Percentiles rank a stretch among this genome's conserved stretches.
phyloP scores from a whole-genome alignment of 2,113 vertebrate genomes.

The Oryzias celebensis region DNA sequence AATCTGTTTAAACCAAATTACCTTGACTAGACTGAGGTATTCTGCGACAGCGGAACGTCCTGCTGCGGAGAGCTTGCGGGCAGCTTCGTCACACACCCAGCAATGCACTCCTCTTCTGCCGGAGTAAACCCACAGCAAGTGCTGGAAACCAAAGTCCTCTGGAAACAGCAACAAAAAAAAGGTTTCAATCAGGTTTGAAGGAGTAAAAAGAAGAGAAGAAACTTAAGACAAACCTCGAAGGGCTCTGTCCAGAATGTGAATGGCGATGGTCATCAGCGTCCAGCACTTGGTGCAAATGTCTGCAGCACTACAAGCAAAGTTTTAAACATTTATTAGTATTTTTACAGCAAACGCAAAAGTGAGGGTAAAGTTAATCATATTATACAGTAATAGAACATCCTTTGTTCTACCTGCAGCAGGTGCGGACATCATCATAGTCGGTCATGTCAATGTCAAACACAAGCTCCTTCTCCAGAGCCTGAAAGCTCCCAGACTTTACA shows the following conservation, averaged over 20 bases:
- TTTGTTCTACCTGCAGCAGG: slow-evolving; percentile 87
- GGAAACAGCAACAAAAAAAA: slow-evolving; percentile 15
- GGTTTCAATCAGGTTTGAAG: neutral
- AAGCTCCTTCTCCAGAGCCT: slow-evolving; percentile 94
- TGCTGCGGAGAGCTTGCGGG: slow-evolving; percentile 86
- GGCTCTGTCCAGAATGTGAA: slow-evolving; percentile 87
- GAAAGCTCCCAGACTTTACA: slow-evolving; percentile 89
- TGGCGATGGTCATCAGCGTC: slow-evolving; percentile 94
- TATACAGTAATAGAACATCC: neutral
- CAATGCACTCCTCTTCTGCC: slow-evolving; percentile 95
- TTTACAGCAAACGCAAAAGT: neutral
- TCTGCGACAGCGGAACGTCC: slow-evolving; percentile 90
- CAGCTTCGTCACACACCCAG: slow-evolving; percentile 93
- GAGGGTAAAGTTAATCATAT: neutral
- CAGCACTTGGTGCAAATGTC: slow-evolving; percentile 96
- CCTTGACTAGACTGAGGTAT: slow-evolving; percentile 91
- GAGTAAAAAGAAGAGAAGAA: neutral
- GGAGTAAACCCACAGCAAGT: slow-evolving; percentile 95
- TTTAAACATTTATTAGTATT: neutral
- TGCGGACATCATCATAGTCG: slow-evolving; percentile 93
- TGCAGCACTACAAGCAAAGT: slow-evolving; percentile 79
- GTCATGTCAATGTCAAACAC: slow-evolving; percentile 99
- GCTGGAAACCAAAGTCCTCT: slow-evolving; percentile 94
- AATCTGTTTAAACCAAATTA: slow-evolving; percentile 46
- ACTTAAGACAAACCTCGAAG: slow-evolving; percentile 78